These are phyloP conservation scores for Apolygus lucorum DNA, from an alignment of 1,140 invertebrate genomes.

Conservation along the genomic window DNA sequence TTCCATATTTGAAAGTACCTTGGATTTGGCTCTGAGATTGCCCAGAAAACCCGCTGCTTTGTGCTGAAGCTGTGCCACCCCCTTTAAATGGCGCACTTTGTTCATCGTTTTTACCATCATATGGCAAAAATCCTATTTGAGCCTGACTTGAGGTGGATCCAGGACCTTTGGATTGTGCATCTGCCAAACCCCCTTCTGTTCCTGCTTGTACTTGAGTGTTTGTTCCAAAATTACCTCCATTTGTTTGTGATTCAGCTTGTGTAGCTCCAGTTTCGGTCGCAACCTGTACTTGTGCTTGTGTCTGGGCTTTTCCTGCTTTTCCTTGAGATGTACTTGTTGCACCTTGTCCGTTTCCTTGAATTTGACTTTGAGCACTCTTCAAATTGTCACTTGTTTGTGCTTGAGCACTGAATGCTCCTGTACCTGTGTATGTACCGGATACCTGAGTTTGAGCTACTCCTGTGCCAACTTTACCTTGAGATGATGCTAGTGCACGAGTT, in stretches of 20 bases:
- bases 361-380: constrained; percentile 60
- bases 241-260: constrained; percentile 61
- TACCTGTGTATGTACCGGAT: constrained; percentile 61
- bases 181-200: constrained; percentile 66
- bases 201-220: constrained; percentile 68
- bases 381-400: constrained; percentile 66
- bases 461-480: constrained; percentile 59
- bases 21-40: constrained; percentile 71
- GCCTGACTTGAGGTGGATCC: constrained; percentile 76
- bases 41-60: constrained; percentile 59
- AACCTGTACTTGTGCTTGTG: constrained; percentile 65
- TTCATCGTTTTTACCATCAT: constrained; percentile 43
- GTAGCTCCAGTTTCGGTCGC: constrained; percentile 61
- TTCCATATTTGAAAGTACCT: constrained; percentile 65
- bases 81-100: constrained; percentile 51
- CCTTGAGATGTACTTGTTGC: constrained; percentile 65
- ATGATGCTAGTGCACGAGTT: constrained; percentile 60
- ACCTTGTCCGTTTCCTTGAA: constrained; percentile 62
- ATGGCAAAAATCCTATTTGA: constrained; percentile 72
- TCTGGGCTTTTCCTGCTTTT: constrained; percentile 58
- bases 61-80: constrained; percentile 64
- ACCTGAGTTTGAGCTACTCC: constrained; percentile 70
- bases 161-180: constrained; percentile 71
- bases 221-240: constrained; percentile 59
- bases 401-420: constrained; percentile 68